Evolutionary conservation across 2,888 invertebrate species (phyloP).

Genomic region (Choristoneura rosaceana): DNA sequence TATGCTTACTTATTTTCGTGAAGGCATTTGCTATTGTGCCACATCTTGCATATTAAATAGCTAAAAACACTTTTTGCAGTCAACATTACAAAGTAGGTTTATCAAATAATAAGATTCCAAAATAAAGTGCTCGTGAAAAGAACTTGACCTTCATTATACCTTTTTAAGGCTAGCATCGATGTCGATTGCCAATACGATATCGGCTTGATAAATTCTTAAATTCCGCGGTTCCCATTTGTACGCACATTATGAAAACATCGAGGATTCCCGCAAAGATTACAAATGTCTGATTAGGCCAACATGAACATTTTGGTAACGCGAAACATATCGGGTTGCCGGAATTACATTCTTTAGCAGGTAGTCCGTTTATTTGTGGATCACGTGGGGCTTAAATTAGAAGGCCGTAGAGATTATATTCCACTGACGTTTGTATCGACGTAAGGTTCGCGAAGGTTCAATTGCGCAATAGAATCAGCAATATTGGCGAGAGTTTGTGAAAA

Average conservation of each 20-base stretch:
- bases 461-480: constrained; percentile 23
- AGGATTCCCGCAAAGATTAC: constrained; percentile 39
- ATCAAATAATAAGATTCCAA: neutral
- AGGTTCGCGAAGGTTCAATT: constrained; percentile 26
- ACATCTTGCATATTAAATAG: neutral
- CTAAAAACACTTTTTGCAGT: neutral
- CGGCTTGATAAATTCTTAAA: constrained; percentile 18
- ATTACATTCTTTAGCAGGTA: constrained; percentile 37
- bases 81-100: neutral
- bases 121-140: neutral
- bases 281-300: constrained; percentile 39
- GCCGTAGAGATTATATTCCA: constrained; percentile 9
- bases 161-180: neutral
- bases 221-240: constrained; percentile 28
- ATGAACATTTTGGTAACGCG: constrained; percentile 28
- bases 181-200: constrained; percentile 17
- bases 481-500: neutral
- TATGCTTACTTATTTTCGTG: neutral
- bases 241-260: constrained; percentile 36
- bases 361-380: neutral
- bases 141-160: neutral
- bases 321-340: constrained; percentile 33
- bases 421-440: neutral
- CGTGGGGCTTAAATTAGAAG: constrained; percentile 10
- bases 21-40: neutral